Percentiles rank a stretch among this genome's conserved stretches.
phyloP scores from a whole-genome alignment of 2,797 vertebrate species.

The Gastrophryne carolinensis region DNA sequence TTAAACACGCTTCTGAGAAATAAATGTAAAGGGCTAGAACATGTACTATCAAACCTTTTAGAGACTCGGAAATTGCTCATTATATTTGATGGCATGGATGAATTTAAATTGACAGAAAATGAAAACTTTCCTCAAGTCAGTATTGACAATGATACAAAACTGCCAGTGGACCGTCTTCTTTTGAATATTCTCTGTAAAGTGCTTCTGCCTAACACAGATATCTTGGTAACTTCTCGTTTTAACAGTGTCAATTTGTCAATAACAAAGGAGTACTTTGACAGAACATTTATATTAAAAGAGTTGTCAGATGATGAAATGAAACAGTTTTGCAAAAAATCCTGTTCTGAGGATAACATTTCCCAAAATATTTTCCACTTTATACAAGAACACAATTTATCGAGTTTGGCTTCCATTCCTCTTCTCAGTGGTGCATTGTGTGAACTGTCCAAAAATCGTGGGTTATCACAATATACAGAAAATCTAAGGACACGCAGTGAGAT shows the following conservation, averaged over 20 bases:
- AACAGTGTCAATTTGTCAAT: neutral
- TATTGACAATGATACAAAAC: neutral
- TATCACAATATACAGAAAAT: neutral
- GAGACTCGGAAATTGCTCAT: neutral
- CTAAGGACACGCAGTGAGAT: neutral
- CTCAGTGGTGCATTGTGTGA: slow-evolving; percentile 20
- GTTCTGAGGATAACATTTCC: neutral
- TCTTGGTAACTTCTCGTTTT: slow-evolving; percentile 13
- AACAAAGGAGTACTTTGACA: slow-evolving; percentile 15
- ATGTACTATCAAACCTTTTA: neutral
- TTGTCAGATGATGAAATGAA: slow-evolving; percentile 10
- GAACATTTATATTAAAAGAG: neutral
- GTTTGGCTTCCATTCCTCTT: slow-evolving; percentile 17
- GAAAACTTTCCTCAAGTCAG: neutral
- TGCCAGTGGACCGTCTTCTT: slow-evolving; percentile 7
- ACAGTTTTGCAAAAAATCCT: slow-evolving; percentile 14
- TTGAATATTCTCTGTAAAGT: slow-evolving; percentile 1
- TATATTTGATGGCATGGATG: slow-evolving; percentile 16
- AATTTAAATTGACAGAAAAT: neutral
- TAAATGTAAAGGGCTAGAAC: slow-evolving; percentile 1
- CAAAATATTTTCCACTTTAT: slow-evolving; percentile 1
- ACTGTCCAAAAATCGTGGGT: neutral
- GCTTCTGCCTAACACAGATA: slow-evolving; percentile 23
- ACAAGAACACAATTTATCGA: slow-evolving; percentile 12
- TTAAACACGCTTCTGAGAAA: neutral